These are phyloP conservation scores for Salvelinus namaycush DNA, from an alignment of 2,113 vertebrate genomes.

Conservation along the genomic window DNA sequence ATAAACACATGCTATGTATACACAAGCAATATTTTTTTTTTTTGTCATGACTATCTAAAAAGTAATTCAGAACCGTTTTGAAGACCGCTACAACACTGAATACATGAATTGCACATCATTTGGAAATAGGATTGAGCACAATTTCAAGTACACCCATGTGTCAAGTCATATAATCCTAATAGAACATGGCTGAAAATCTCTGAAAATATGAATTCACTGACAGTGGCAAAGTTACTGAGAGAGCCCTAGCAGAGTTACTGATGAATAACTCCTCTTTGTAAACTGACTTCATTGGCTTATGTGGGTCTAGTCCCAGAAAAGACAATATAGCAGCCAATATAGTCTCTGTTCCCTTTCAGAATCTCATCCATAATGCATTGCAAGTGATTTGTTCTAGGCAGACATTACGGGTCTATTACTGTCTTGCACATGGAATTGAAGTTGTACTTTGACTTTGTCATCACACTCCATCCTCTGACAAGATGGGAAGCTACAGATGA, in stretches of 20 bases:
- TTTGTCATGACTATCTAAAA: too few relatives aligned
- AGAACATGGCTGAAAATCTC: constrained; percentile 1
- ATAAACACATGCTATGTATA: too few relatives aligned
- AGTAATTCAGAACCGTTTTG: too few relatives aligned
- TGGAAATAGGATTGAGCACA: too few relatives aligned
- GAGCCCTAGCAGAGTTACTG: not conserved
- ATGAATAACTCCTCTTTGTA: constrained; percentile 17
- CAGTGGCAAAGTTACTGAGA: not conserved
- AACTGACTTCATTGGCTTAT: not conserved
- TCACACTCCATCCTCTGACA: constrained; percentile 26
- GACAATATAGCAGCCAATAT: constrained; percentile 15
- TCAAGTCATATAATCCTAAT: constrained; percentile 8
- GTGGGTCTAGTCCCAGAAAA: not conserved
- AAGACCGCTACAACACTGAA: too few relatives aligned
- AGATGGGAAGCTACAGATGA: constrained; percentile 1
- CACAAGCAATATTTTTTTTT: too few relatives aligned
- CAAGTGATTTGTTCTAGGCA: constrained; percentile 14
- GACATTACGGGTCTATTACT: not conserved
- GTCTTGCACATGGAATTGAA: constrained; percentile 5
- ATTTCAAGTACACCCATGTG: too few relatives aligned
- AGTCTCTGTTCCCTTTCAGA: not conserved
- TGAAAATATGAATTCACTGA: not conserved
- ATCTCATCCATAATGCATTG: constrained; percentile 18
- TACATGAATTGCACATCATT: too few relatives aligned
- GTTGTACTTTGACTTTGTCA: constrained; percentile 22